phyloP scores from a whole-genome alignment of 1,140 invertebrate species.

The Lepidurus arcticus region DNA sequence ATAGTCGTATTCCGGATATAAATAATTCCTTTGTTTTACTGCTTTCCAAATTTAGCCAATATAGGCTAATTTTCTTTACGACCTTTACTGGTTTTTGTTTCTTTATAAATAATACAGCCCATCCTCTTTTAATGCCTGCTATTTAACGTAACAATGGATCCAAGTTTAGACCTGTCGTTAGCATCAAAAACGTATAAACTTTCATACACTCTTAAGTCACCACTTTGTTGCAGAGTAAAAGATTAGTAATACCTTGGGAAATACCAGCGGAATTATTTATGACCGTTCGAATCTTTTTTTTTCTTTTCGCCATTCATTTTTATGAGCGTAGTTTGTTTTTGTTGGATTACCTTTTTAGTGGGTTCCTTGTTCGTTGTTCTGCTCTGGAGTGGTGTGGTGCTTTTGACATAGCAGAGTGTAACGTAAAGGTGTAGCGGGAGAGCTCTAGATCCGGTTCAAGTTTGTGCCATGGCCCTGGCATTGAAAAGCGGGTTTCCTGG shows the following conservation, averaged over 20 bases:
- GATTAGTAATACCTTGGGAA: conserved; percentile 18
- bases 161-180: neutral
- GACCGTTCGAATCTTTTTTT: neutral
- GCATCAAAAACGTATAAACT: conserved; percentile 18
- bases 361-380: neutral
- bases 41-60: neutral
- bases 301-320: conserved; percentile 11
- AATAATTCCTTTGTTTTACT: neutral
- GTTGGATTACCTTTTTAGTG: neutral
- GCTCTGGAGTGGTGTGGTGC: conserved; percentile 12
- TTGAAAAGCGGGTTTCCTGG: conserved; percentile 21
- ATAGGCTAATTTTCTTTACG: conserved; percentile 1
- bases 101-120: neutral
- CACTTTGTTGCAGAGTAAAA: neutral
- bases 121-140: neutral
- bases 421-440: conserved; percentile 20
- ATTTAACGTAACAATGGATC: conserved; percentile 4
- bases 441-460: conserved; percentile 21
- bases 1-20: conserved; percentile 19
- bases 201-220: conserved; percentile 8
- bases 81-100: neutral
- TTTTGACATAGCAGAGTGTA: conserved; percentile 15
- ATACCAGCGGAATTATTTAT: conserved; percentile 20
- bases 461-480: conserved; percentile 20
- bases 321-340: conserved; percentile 19